Percentiles rank a stretch among this genome's conserved stretches.
Conservation (phyloP, 2,113 vertebrate species). For the Numida meleagris region DNA sequence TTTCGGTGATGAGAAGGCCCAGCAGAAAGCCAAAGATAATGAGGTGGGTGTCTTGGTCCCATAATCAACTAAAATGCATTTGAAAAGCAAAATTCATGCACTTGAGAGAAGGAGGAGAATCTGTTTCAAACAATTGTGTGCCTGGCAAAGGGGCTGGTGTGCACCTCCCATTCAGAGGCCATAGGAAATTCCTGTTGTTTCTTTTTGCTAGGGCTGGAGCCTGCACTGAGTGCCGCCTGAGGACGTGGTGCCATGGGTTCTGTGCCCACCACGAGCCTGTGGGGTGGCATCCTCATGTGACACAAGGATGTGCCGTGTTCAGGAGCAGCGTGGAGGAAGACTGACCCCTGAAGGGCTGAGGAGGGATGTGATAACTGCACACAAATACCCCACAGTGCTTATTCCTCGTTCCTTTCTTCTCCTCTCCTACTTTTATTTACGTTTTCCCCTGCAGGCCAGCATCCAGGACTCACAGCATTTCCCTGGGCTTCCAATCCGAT, state of each 20-base stretch:
- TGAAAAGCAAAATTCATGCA: background rate
- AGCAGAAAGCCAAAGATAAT: background rate
- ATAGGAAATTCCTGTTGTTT: background rate
- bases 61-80: accelerated
- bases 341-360: background rate
- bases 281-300: background rate
- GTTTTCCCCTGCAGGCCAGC: background rate
- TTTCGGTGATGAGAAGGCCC: background rate
- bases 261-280: too few species aligned
- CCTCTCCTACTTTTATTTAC: background rate
- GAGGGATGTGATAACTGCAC: background rate
- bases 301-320: background rate
- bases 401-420: background rate
- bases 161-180: background rate
- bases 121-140: accelerated
- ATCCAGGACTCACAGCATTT: background rate
- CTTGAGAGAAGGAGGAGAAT: background rate
- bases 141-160: background rate
- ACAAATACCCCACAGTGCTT: background rate
- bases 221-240: background rate
- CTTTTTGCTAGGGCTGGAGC: too few species aligned
- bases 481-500: background rate
- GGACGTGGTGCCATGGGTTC: too few species aligned
- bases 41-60: accelerated
- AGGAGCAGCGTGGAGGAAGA: background rate